A percentile compares a stretch with the other conserved stretches of the same genome.
These are phyloP conservation scores for Misgurnus anguillicaudatus DNA, from an alignment of 2,113 vertebrate genomes.

Conservation along the genomic window DNA sequence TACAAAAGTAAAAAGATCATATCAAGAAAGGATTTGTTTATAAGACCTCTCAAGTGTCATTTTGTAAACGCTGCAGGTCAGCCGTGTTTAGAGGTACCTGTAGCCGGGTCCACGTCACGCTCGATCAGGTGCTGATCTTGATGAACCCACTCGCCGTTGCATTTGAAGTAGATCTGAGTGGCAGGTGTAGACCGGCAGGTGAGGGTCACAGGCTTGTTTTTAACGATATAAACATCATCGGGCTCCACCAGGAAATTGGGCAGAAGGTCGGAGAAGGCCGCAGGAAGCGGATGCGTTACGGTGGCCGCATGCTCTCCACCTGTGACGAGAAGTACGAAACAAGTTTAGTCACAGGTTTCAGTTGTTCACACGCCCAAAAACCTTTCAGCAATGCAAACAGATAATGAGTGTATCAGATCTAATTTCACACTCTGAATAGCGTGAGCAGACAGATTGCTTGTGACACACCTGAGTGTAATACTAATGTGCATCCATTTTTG, in stretches of 20 bases:
- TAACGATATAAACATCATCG: constrained; percentile 92
- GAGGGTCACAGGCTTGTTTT: constrained; percentile 96
- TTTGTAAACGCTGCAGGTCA: not conserved
- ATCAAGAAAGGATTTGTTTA: constrained; percentile 20
- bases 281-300: constrained; percentile 80
- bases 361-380: constrained; percentile 13
- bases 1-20: constrained; percentile 3
- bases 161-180: constrained; percentile 99
- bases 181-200: constrained; percentile 91
- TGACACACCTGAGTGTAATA: constrained; percentile 32
- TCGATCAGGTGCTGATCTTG: constrained; percentile 92
- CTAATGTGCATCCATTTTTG: not conserved
- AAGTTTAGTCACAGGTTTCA: not conserved
- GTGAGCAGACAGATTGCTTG: constrained; percentile 30
- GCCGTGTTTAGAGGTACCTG: constrained; percentile 74
- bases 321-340: constrained; percentile 53
- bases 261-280: constrained; percentile 83
- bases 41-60: not conserved
- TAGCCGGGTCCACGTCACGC: constrained; percentile 82
- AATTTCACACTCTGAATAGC: constrained; percentile 32
- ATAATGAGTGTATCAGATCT: constrained; percentile 40
- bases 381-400: constrained; percentile 34
- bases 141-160: constrained; percentile 98
- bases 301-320: constrained; percentile 89
- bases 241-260: constrained; percentile 96